Conservation (phyloP, 2,888 invertebrate genomes). For the Tubulanus polymorphus region DNA sequence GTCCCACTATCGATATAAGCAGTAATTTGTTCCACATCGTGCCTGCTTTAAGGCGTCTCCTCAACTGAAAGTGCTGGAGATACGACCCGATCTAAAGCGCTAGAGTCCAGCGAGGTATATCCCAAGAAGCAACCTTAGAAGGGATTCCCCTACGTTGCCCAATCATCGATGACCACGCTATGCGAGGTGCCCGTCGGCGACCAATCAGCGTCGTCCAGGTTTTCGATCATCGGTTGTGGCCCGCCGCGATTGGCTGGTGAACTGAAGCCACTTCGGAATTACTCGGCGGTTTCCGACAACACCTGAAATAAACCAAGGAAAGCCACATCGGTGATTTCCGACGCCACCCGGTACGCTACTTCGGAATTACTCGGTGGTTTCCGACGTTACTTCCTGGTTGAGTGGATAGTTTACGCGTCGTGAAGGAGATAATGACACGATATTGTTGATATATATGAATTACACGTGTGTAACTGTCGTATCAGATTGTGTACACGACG, state of each 20-base stretch:
- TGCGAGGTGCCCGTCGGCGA: constrained; percentile 6
- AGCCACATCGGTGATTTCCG: too few relatives aligned
- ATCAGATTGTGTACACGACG: too few relatives aligned
- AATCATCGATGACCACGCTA: constrained; percentile 36
- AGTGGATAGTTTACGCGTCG: too few relatives aligned
- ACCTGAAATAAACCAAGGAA: too few relatives aligned
- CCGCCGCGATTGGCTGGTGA: constrained; percentile 31
- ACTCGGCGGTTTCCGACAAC: background rate
- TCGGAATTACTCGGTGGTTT: too few relatives aligned
- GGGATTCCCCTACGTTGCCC: constrained; percentile 36
- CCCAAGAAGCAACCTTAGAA: constrained; percentile 9
- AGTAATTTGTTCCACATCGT: constrained; percentile 16
- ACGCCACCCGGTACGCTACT: too few relatives aligned
- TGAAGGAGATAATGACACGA: too few relatives aligned
- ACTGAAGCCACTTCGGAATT: background rate
- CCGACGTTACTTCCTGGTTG: too few relatives aligned
- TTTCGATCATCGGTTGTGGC: constrained; percentile 34
- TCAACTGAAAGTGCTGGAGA: background rate
- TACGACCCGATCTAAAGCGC: background rate
- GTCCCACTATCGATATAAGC: constrained; percentile 30
- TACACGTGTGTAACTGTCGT: too few relatives aligned
- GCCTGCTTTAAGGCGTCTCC: background rate
- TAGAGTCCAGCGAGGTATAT: background rate
- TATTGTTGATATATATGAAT: too few relatives aligned
- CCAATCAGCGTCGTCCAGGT: constrained; percentile 42